These are phyloP conservation scores for Manis javanica DNA, from an alignment of 2,797 vertebrate species.

Conservation along the genomic window DNA sequence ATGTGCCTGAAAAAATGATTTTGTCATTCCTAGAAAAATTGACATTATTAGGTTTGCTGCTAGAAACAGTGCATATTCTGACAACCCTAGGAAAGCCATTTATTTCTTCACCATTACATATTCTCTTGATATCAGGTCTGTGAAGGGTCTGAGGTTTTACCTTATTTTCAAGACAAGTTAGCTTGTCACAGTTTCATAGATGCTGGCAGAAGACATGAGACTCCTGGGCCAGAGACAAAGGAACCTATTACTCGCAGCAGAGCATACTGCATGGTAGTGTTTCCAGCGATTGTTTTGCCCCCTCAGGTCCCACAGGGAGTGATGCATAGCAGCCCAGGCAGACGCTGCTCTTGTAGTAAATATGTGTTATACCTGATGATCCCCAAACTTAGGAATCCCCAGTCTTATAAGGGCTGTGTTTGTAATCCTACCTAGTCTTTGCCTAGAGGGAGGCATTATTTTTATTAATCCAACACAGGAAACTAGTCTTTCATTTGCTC, in stretches of 20 bases:
- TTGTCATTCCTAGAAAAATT: neutral
- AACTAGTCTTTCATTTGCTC: neutral
- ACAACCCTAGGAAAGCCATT: neutral
- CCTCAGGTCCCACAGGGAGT: rapidly evolving
- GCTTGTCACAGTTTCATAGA: too few species aligned
- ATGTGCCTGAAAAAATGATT: neutral
- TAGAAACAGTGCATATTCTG: neutral
- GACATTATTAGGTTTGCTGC: neutral
- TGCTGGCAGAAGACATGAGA: neutral
- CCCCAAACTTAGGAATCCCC: neutral
- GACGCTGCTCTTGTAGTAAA: too few species aligned
- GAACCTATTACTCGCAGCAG: neutral
- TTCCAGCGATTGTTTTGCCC: neutral
- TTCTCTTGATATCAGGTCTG: conserved; percentile 24
- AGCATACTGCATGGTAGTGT: neutral
- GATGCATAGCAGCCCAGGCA: neutral
- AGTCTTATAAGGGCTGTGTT: neutral
- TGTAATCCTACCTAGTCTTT: neutral
- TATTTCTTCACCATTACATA: neutral
- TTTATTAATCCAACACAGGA: neutral
- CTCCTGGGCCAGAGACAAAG: conserved; percentile 20
- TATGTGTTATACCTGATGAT: neutral
- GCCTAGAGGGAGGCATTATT: neutral
- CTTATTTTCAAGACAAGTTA: neutral
- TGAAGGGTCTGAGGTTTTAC: neutral